phyloP scores from a whole-genome alignment of 2,797 vertebrate genomes.

The Eidolon dupreanum region DNA sequence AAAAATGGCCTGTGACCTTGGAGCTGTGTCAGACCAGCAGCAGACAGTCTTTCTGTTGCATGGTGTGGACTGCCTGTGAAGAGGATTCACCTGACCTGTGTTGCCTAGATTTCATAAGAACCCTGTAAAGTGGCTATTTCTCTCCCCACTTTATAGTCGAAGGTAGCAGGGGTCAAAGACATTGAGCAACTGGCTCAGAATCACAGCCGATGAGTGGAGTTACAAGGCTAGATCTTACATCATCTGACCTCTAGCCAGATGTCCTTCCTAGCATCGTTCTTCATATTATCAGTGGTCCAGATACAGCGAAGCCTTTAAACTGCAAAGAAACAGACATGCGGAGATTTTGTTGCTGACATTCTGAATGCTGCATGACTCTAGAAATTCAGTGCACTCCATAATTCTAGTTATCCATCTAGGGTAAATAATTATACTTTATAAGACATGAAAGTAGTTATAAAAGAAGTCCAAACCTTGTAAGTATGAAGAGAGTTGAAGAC shows the following conservation, averaged over 20 bases:
- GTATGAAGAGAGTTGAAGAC: neutral
- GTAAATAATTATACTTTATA: neutral
- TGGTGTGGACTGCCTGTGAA: fast-evolving
- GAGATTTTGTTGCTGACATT: neutral
- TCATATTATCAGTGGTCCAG: no score
- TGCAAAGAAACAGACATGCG: neutral
- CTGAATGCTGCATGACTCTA: neutral
- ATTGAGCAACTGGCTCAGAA: neutral
- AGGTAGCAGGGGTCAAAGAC: neutral
- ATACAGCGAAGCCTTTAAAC: neutral
- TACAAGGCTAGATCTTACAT: fast-evolving
- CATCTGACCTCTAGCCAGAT: no score
- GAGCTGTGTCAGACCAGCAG: neutral
- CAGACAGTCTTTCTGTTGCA: neutral
- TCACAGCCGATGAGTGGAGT: neutral
- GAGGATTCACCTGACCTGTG: neutral
- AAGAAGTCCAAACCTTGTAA: neutral
- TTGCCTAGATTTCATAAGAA: neutral
- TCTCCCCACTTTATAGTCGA: neutral
- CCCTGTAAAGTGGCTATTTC: neutral
- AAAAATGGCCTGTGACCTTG: neutral
- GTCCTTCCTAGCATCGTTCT: fast-evolving
- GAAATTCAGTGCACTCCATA: neutral
- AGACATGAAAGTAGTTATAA: neutral
- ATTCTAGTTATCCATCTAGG: neutral